Evolutionary conservation across 2,888 invertebrate species (phyloP).

Genomic region (Marasmarcha lunaedactyla): DNA sequence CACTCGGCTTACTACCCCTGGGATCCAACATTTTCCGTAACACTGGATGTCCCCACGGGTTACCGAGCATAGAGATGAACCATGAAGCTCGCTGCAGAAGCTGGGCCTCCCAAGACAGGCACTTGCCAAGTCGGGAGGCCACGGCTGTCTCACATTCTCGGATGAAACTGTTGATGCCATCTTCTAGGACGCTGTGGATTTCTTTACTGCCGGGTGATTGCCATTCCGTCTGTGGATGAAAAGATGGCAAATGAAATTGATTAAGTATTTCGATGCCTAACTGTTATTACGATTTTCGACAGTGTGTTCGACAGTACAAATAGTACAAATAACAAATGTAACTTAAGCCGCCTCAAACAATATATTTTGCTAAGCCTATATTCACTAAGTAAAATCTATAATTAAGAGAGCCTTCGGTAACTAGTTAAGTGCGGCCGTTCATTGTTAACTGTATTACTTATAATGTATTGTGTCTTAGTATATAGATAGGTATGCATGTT

Average conservation of each 20-base stretch:
- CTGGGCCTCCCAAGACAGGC: slow-evolving; percentile 35
- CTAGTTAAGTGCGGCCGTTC: too few species aligned
- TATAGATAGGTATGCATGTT: too few species aligned
- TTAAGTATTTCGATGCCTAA: too few species aligned
- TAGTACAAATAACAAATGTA: too few species aligned
- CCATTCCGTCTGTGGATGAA: slow-evolving; percentile 47
- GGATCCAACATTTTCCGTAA: slow-evolving; percentile 67
- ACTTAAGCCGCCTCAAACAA: too few species aligned
- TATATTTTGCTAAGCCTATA: too few species aligned
- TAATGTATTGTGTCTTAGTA: too few species aligned
- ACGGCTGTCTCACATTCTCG: slow-evolving; percentile 37
- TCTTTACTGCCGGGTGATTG: slow-evolving; percentile 31
- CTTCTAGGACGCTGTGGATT: slow-evolving; percentile 31
- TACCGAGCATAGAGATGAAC: slow-evolving; percentile 60
- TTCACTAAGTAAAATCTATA: too few species aligned
- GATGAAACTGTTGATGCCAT: slow-evolving; percentile 41
- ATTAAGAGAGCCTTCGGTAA: too few species aligned
- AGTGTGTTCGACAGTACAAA: too few species aligned
- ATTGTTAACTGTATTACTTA: too few species aligned
- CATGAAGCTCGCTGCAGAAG: slow-evolving; percentile 68
- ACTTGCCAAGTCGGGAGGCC: slow-evolving; percentile 36
- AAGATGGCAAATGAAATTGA: not conserved
- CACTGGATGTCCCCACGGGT: slow-evolving; percentile 68
- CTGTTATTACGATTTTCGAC: too few species aligned
- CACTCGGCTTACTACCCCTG: slow-evolving; percentile 52